Conservation (phyloP, 2,797 vertebrate species). For the Sorex maritimensis region DNA sequence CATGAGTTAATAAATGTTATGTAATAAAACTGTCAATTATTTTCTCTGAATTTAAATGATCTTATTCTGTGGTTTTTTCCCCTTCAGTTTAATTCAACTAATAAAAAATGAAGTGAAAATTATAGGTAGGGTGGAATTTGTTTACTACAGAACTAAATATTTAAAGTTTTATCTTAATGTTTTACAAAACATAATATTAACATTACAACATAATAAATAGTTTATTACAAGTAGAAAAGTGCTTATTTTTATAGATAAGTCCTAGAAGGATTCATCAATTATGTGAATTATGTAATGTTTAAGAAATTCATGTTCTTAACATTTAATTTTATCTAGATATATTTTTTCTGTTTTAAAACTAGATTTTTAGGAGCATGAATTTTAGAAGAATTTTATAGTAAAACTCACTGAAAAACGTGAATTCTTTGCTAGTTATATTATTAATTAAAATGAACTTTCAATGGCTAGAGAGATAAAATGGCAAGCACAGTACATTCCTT, state of each 20-base stretch:
- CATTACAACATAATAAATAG: conserved; percentile 18
- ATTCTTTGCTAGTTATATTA: conserved; percentile 24
- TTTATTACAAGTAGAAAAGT: background rate
- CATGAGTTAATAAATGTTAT: conserved; percentile 23
- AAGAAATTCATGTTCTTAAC: background rate
- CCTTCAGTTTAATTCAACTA: conserved; percentile 47
- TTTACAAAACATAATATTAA: conserved; percentile 62
- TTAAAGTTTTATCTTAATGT: conserved; percentile 54
- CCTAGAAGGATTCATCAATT: conserved; percentile 37
- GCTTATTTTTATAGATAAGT: conserved; percentile 42
- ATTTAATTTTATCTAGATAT: conserved; percentile 39
- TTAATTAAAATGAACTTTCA: conserved; percentile 44
- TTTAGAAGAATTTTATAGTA: too few species aligned
- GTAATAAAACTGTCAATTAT: conserved; percentile 26
- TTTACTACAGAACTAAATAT: conserved; percentile 69
- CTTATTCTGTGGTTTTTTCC: background rate
- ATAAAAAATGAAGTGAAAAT: conserved; percentile 14
- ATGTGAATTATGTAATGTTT: conserved; percentile 22
- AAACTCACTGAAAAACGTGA: background rate
- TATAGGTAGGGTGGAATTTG: conserved; percentile 40
- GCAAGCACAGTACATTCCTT: too few species aligned
- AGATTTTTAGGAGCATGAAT: background rate
- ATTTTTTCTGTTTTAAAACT: conserved; percentile 26
- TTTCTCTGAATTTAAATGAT: conserved; percentile 50
- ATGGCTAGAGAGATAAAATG: too few species aligned